Percentiles rank a stretch among this genome's conserved stretches.
Conservation (phyloP, 2,797 vertebrate genomes). For the Eospalax fontanierii region DNA sequence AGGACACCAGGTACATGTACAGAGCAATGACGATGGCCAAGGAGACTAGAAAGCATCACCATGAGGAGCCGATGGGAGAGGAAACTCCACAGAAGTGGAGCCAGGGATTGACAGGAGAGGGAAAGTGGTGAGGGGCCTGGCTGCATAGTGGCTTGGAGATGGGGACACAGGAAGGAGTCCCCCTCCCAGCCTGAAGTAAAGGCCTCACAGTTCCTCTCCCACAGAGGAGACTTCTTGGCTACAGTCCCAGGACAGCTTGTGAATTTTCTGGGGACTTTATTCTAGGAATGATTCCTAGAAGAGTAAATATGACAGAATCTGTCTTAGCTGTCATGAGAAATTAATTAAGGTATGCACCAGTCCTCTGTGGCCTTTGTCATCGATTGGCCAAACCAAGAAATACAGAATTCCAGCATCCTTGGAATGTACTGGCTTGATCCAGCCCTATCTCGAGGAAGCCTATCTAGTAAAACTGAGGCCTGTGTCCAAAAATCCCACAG, state of each 20-base stretch:
- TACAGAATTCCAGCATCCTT: not conserved
- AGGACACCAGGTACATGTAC: not conserved
- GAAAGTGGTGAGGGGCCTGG: rapidly evolving
- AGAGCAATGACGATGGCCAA: not conserved
- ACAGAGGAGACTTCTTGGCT: not conserved
- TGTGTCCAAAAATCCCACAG: not conserved
- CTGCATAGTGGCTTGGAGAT: not conserved
- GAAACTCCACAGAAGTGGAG: rapidly evolving
- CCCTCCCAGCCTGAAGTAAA: not conserved
- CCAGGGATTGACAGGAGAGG: rapidly evolving
- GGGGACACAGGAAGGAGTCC: rapidly evolving
- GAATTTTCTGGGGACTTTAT: not conserved
- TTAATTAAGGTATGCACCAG: rapidly evolving
- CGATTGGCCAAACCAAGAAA: not conserved
- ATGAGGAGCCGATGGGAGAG: not conserved
- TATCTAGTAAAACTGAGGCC: no score
- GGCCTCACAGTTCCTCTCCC: rapidly evolving
- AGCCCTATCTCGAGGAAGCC: not conserved
- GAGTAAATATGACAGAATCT: rapidly evolving
- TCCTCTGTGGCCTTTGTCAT: not conserved
- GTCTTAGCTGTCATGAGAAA: not conserved
- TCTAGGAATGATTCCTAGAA: not conserved
- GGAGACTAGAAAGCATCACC: not conserved
- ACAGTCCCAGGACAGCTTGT: no score
- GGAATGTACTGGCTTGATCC: not conserved